phyloP scores from a whole-genome alignment of 2,888 invertebrate genomes.

The Rosalia funebris region DNA sequence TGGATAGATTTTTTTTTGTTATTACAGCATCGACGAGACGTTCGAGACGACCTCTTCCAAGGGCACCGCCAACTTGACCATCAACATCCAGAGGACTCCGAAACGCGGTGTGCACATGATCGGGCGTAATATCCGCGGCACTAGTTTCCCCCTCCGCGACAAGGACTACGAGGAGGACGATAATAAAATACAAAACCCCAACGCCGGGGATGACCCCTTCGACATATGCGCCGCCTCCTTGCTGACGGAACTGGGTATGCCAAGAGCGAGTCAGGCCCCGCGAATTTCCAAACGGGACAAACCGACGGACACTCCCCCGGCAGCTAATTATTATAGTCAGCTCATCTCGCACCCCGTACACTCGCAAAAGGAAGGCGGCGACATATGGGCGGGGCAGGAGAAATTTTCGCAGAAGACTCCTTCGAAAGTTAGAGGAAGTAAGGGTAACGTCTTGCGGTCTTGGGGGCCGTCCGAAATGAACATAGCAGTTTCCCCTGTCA shows the following conservation, averaged over 20 bases:
- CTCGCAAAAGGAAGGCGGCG: background rate
- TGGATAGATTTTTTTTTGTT: no score
- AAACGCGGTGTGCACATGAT: background rate
- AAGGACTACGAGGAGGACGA: slow-evolving; percentile 22
- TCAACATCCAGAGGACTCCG: slow-evolving; percentile 25
- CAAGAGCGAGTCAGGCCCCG: no score
- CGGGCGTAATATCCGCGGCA: slow-evolving; percentile 4
- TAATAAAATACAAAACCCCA: no score
- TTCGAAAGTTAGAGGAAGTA: no score
- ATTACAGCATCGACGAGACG: slow-evolving; percentile 24
- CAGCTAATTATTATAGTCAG: slow-evolving; percentile 18
- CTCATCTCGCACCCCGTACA: background rate
- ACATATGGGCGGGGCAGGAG: no score
- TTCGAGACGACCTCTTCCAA: slow-evolving; percentile 24
- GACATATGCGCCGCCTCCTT: slow-evolving; percentile 28
- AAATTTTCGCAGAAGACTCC: no score
- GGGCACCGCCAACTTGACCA: slow-evolving; percentile 16
- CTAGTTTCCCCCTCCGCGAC: slow-evolving; percentile 32
- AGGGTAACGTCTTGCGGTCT: no score
- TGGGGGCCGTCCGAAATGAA: no score
- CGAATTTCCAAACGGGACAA: no score
- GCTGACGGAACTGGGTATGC: slow-evolving; percentile 13
- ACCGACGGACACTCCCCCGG: background rate
- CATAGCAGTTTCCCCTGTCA: no score
- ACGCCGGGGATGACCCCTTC: slow-evolving; percentile 22